These are phyloP conservation scores for Empidonax alnorum DNA, from an alignment of 2,113 vertebrate genomes.

Conservation along the genomic window DNA sequence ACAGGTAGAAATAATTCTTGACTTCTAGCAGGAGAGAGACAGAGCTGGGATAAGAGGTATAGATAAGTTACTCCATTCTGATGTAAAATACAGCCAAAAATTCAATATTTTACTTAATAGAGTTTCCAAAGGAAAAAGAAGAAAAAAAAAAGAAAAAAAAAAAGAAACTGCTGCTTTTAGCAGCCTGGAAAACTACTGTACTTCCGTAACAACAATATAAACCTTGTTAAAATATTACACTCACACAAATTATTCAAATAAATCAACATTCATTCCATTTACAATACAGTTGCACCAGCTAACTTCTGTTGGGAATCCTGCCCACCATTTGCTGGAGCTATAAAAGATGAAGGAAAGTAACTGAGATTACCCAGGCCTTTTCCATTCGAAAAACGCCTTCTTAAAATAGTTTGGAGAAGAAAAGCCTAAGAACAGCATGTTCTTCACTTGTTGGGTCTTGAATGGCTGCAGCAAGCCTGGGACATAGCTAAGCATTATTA, in stretches of 20 bases:
- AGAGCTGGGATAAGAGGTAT: not conserved
- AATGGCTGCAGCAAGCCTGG: not conserved
- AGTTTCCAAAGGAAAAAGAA: not conserved
- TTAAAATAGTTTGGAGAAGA: constrained; percentile 35
- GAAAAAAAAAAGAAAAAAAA: not conserved
- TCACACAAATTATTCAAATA: constrained; percentile 4
- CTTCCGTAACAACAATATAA: constrained; percentile 6
- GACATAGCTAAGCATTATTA: not conserved
- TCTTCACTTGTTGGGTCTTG: not conserved
- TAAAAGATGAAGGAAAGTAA: constrained; percentile 28
- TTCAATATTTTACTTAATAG: not conserved
- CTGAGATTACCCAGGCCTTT: constrained; percentile 44
- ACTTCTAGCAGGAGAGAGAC: not conserved
- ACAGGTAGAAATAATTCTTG: not conserved
- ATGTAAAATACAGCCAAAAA: not conserved
- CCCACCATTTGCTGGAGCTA: not conserved
- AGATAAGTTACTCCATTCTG: not conserved
- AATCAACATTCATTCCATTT: constrained; percentile 35
- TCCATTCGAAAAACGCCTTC: constrained; percentile 35
- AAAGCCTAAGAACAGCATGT: constrained; percentile 40
- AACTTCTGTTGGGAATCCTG: constrained; percentile 15
- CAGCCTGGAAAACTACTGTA: constrained; percentile 3
- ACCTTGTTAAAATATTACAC: constrained; percentile 4
- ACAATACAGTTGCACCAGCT: not conserved
- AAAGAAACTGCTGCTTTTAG: not conserved